phyloP scores from a whole-genome alignment of 2,888 invertebrate genomes.

The Nomada flava region DNA sequence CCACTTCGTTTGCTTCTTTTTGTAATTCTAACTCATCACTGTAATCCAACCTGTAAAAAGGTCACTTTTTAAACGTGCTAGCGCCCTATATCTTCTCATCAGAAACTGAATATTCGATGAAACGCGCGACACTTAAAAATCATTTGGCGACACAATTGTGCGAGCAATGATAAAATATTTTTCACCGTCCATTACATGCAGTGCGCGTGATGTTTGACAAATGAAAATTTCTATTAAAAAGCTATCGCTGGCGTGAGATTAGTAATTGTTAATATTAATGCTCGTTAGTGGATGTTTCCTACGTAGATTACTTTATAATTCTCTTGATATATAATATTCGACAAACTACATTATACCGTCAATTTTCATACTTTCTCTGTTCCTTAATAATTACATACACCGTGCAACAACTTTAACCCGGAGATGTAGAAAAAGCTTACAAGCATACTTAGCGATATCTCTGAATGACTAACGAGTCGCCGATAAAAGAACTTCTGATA shows the following conservation, averaged over 20 bases:
- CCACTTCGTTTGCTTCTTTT: conserved; percentile 68
- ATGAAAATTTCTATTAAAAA: not conserved
- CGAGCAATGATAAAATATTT: not conserved
- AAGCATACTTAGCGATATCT: not conserved
- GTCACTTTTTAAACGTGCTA: conserved; percentile 11
- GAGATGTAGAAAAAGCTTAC: not conserved
- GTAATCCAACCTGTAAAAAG: conserved; percentile 61
- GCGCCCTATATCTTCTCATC: not conserved
- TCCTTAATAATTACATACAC: not conserved
- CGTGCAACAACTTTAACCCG: not conserved
- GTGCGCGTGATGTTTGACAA: no score
- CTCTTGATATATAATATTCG: not conserved
- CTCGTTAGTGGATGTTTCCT: not conserved
- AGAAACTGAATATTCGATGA: not conserved
- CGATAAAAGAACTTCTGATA: not conserved
- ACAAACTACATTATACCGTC: not conserved
- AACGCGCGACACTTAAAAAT: not conserved
- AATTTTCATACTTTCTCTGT: not conserved
- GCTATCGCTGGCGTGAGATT: not conserved
- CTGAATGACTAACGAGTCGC: not conserved
- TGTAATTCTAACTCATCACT: conserved; percentile 69
- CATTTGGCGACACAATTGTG: not conserved
- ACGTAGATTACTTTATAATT: not conserved
- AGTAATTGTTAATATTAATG: not conserved
- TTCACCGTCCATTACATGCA: not conserved